Evolutionary conservation across 2,797 vertebrate species (phyloP).

Genomic region (Varecia variegata): DNA sequence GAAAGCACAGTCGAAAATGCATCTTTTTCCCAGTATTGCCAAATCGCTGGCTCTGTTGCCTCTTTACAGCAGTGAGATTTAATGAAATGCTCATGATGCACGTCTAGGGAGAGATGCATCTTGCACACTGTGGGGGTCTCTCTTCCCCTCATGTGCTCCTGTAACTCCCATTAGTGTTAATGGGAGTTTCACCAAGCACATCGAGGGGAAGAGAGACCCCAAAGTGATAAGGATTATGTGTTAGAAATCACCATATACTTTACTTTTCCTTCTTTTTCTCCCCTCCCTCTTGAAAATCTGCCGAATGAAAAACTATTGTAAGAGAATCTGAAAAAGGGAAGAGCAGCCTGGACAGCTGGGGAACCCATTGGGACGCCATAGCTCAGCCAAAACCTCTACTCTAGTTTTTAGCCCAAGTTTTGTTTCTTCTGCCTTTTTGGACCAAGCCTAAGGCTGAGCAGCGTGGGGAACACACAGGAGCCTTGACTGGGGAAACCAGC

Average conservation of each 20-base stretch:
- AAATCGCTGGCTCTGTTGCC: conserved; percentile 32
- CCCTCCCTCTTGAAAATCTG: neutral
- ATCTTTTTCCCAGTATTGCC: conserved; percentile 2
- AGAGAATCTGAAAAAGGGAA: neutral
- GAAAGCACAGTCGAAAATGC: conserved; percentile 59
- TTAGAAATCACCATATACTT: conserved; percentile 66
- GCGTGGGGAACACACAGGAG: neutral
- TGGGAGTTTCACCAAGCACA: conserved; percentile 65
- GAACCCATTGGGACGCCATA: neutral
- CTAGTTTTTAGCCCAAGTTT: conserved; percentile 13
- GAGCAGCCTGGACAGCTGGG: neutral
- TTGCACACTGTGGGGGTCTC: neutral
- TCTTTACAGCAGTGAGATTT: conserved; percentile 68
- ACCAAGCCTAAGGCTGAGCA: conserved; percentile 18
- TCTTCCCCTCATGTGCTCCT: conserved; percentile 56
- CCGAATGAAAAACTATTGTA: neutral
- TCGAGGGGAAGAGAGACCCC: conserved; percentile 67
- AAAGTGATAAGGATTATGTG: conserved; percentile 59
- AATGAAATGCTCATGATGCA: conserved; percentile 70
- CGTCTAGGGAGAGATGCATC: conserved; percentile 61
- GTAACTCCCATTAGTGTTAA: conserved; percentile 72
- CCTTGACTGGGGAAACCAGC: neutral
- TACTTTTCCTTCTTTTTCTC: neutral
- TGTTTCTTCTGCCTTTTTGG: conserved; percentile 12
- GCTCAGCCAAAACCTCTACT: neutral